Conservation (phyloP, 2,888 invertebrate genomes). For the Rhyacophila evoluta region DNA sequence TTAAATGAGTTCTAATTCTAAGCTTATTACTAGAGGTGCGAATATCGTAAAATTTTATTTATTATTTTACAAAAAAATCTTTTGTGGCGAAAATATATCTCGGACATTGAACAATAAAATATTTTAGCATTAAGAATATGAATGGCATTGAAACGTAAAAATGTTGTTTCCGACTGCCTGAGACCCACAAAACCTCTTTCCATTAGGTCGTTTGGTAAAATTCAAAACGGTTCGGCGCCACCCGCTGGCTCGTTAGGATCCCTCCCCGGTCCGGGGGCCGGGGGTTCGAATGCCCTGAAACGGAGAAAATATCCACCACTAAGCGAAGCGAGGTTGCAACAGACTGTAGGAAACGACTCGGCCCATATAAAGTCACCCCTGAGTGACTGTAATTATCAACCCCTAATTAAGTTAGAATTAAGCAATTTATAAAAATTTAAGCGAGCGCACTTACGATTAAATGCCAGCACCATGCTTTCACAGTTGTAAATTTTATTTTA, state of each 20-base stretch:
- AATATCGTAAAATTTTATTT: no score
- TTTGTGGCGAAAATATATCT: no score
- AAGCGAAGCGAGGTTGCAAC: slow-evolving; percentile 1
- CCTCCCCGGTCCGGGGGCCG: background rate
- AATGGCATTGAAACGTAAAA: background rate
- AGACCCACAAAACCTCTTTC: background rate
- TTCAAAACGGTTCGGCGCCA: slow-evolving; percentile 4
- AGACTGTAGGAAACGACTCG: background rate
- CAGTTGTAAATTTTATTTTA: no score
- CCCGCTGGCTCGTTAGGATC: background rate
- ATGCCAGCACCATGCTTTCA: background rate
- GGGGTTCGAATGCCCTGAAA: background rate
- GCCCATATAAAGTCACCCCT: slow-evolving; percentile 22
- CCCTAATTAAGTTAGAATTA: slow-evolving; percentile 19
- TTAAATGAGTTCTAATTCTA: no score
- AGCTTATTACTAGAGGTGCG: no score
- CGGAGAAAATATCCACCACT: slow-evolving; percentile 17
- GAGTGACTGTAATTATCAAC: slow-evolving; percentile 24
- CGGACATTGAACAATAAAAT: background rate
- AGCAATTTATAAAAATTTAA: slow-evolving; percentile 21
- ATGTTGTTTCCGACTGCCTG: background rate
- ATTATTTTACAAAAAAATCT: no score
- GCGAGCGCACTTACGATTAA: background rate
- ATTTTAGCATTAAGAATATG: background rate
- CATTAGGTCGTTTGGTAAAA: slow-evolving; percentile 22